Conservation (phyloP, 2,113 vertebrate species). For the Thunnus thynnus region DNA sequence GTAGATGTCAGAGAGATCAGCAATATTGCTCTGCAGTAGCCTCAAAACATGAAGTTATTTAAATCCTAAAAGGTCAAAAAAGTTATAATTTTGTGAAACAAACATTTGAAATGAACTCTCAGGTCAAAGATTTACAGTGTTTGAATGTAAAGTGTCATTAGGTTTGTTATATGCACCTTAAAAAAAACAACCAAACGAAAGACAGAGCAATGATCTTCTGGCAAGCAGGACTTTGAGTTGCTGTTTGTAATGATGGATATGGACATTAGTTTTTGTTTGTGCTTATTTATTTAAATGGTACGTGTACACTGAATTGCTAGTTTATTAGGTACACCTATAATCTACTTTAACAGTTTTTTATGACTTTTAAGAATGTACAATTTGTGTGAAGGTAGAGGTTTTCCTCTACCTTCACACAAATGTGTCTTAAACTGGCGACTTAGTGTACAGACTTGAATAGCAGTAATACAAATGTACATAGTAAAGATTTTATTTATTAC, state of each 20-base stretch:
- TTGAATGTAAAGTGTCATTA: too few relatives aligned
- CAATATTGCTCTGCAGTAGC: not conserved
- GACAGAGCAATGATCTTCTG: too few relatives aligned
- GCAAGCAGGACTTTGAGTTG: too few relatives aligned
- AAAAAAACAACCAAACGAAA: too few relatives aligned
- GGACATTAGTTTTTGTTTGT: slow-evolving; percentile 7
- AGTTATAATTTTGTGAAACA: too few relatives aligned
- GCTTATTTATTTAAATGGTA: slow-evolving; percentile 24
- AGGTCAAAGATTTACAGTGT: too few relatives aligned
- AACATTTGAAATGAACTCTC: too few relatives aligned
- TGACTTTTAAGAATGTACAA: not conserved
- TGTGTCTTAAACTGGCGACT: not conserved
- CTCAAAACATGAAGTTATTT: not conserved
- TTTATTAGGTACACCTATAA: slow-evolving; percentile 5
- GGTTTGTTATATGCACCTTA: too few relatives aligned
- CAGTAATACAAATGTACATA: slow-evolving; percentile 48
- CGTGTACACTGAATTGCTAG: not conserved
- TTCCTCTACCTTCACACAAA: not conserved
- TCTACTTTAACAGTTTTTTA: not conserved
- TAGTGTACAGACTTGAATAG: slow-evolving; percentile 49
- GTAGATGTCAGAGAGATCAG: not conserved
- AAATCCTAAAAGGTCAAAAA: not conserved
- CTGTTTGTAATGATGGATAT: too few relatives aligned
- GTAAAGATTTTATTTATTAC: slow-evolving; percentile 47
- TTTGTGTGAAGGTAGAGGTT: not conserved